Evolutionary conservation across 2,888 invertebrate genomes (phyloP), one percentile per base, ranked within the genome.

Genomic region (Orthosia incerta): DNA sequence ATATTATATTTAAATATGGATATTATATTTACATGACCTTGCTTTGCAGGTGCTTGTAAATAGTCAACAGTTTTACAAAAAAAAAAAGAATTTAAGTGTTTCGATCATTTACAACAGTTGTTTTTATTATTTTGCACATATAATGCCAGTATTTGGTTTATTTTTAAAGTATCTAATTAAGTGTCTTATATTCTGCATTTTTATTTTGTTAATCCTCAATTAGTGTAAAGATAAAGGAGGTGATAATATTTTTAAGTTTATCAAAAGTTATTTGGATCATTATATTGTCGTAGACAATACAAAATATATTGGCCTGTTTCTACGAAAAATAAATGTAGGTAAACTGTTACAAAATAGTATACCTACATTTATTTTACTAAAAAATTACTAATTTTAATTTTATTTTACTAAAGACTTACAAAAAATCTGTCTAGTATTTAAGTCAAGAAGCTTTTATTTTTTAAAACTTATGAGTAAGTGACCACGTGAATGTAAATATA

Each of bases 121-220:
- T 46, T 67, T 57, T 31, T 5, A 13, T 77, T 77, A 59, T 71
- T 39, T 76, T 64, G 16, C 12, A 61, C 9, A 45, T n/a, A 26
- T 13, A 48, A 63, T 76, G 12, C 16, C 23, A 13, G 20, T 20
- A 0, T 45, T 26, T 45, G 23, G n/a, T 63, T 66, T 59, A 67
- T 63, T 79, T 79, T 26, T 39, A 13, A 67, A 39, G 3, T 3
- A 4, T 64, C 46, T 61, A 51, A 46, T 65, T 76, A 45, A 12
- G 26, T 39, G 12, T 1, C 15, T 12, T 39, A 39, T n/a, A 16
- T 39, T 67, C 26, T 48, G 4, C 15, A 39, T 11, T 31, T 51
- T 23, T 48, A 23, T 53, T 18, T 0, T 12, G 45, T 3, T 2
- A 20, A 31, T n/a, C 4, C 9, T 15, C 11, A 4, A 20, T 18